Percentiles rank a stretch among this genome's conserved stretches.
These are phyloP conservation scores for Diploscapter pachys DNA, from an alignment of 1,140 invertebrate species.

Conservation along the genomic window DNA sequence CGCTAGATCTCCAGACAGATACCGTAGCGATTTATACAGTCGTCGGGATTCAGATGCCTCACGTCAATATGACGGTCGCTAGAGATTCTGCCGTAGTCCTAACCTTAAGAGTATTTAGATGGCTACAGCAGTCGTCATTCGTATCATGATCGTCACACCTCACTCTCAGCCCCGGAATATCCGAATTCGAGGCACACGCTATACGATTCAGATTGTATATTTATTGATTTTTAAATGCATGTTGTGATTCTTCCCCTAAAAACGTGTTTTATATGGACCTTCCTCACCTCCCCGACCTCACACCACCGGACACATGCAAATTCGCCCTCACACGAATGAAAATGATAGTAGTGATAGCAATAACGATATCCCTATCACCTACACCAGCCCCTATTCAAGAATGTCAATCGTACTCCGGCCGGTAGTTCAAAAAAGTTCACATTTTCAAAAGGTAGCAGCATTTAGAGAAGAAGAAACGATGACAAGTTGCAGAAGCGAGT, in stretches of 20 bases:
- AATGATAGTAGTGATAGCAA: slow-evolving; percentile 2
- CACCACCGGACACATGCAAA: slow-evolving; percentile 1
- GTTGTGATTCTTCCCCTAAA: neutral
- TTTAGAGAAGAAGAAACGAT: too few species aligned
- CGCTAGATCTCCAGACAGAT: neutral
- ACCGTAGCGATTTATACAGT: neutral
- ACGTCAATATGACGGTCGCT: too few species aligned
- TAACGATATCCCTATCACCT: too few species aligned
- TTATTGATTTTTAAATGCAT: slow-evolving; percentile 15
- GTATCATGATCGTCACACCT: slow-evolving; percentile 1
- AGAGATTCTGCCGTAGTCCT: too few species aligned
- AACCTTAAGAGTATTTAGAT: neutral
- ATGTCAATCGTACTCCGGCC: too few species aligned
- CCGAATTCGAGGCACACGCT: slow-evolving; percentile 6
- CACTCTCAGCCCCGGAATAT: slow-evolving; percentile 27
- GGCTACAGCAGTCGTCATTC: neutral
- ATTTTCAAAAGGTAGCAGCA: too few species aligned
- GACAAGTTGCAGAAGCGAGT: too few species aligned
- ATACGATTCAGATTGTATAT: slow-evolving; percentile 19
- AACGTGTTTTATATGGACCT: slow-evolving; percentile 4
- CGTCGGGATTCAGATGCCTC: neutral
- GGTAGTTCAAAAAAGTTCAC: too few species aligned
- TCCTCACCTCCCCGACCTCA: slow-evolving; percentile 26
- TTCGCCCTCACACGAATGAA: neutral
- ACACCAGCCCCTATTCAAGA: too few species aligned